Percentiles rank a stretch among this genome's conserved stretches.
These are phyloP conservation scores for Pteruthius melanotis DNA, from an alignment of 2,113 vertebrate genomes.

Conservation along the genomic window DNA sequence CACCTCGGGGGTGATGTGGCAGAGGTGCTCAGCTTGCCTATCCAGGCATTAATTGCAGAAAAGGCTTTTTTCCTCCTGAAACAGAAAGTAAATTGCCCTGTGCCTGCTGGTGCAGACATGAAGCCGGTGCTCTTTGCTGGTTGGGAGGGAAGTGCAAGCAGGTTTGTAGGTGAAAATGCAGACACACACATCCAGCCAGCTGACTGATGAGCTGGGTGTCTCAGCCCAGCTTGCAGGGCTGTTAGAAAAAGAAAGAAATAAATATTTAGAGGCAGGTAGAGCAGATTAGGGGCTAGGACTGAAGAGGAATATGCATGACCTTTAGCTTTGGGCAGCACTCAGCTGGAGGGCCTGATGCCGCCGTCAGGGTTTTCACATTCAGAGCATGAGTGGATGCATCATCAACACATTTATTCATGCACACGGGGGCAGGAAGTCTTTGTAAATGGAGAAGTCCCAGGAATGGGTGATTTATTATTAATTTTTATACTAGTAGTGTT, in stretches of 20 bases:
- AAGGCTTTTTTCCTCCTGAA: not conserved
- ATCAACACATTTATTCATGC: not conserved
- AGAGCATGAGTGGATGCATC: not conserved
- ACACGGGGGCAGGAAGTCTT: not conserved
- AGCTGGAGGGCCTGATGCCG: not conserved
- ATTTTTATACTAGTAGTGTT: constrained; percentile 19
- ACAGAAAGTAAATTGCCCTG: not conserved
- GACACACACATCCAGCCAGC: not conserved
- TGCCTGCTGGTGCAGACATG: not conserved
- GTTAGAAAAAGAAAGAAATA: not conserved
- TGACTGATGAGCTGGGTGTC: not conserved
- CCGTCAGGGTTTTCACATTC: not conserved
- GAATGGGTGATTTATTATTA: constrained; percentile 12
- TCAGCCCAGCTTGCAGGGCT: not conserved
- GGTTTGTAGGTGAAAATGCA: not conserved
- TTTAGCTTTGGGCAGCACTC: not conserved
- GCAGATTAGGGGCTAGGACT: fast-evolving
- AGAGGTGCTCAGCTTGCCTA: not conserved
- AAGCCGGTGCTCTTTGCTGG: not conserved
- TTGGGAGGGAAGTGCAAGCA: not conserved
- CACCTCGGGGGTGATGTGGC: not conserved
- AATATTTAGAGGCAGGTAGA: not conserved
- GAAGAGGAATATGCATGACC: not conserved
- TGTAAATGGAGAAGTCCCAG: not conserved
- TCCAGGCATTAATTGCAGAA: not conserved